These are phyloP conservation scores for Caenorhabditis sp. DNA, from an alignment of 2,888 invertebrate species.

Conservation along the genomic window DNA sequence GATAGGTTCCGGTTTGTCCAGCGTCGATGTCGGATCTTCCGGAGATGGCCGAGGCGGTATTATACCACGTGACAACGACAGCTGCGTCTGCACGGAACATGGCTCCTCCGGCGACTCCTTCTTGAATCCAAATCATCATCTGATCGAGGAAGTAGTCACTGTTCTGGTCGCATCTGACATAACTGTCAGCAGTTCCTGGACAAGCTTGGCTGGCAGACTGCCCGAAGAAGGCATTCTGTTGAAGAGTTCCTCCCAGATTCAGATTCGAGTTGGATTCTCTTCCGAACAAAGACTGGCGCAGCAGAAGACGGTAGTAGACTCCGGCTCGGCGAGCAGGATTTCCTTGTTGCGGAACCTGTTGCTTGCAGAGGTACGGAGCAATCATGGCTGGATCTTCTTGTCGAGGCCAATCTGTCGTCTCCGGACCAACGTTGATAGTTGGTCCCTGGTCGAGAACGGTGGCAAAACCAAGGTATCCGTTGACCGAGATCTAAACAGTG, in stretches of 20 bases:
- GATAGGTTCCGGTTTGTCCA: slow-evolving; percentile 93
- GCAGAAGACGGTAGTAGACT: slow-evolving; percentile 80
- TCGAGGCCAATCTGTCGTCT: slow-evolving; percentile 80
- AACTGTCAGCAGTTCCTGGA: slow-evolving; percentile 79
- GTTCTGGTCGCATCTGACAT: slow-evolving; percentile 78
- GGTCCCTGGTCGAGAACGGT: slow-evolving; percentile 82
- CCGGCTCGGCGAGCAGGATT: slow-evolving; percentile 79
- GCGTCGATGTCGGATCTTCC: slow-evolving; percentile 81
- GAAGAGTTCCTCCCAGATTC: slow-evolving; percentile 73
- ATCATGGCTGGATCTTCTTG: slow-evolving; percentile 83
- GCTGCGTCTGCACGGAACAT: slow-evolving; percentile 94
- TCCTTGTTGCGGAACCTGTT: slow-evolving; percentile 79
- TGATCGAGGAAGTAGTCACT: slow-evolving; percentile 81
- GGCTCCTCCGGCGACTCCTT: slow-evolving; percentile 92
- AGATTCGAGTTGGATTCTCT: slow-evolving; percentile 75
- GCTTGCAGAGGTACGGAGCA: slow-evolving; percentile 82
- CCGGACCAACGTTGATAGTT: slow-evolving; percentile 82
- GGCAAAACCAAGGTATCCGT: slow-evolving; percentile 82
- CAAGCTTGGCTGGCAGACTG: slow-evolving; percentile 74
- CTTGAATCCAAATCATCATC: slow-evolving; percentile 83
- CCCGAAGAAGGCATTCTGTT: slow-evolving; percentile 77
- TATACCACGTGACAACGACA: slow-evolving; percentile 95
- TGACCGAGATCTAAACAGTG: slow-evolving; percentile 76
- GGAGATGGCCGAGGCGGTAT: slow-evolving; percentile 87
- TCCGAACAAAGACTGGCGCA: slow-evolving; percentile 81